Conservation (phyloP, 2,797 vertebrate species). For the Anas acuta region DNA sequence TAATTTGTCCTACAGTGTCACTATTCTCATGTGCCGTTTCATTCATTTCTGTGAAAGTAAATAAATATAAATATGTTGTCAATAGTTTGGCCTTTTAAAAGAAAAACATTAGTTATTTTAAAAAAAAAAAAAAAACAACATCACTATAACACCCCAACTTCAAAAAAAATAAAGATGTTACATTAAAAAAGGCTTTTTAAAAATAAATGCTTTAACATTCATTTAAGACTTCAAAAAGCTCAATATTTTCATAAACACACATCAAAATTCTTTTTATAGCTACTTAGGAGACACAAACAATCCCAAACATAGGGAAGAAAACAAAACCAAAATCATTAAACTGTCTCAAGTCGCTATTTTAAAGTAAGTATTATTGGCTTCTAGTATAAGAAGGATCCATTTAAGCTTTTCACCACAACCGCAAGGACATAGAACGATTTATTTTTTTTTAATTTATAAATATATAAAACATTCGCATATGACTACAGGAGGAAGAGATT, state of each 20-base stretch:
- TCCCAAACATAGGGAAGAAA: neutral
- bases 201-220: neutral
- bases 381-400: neutral
- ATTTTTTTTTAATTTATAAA: neutral
- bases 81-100: neutral
- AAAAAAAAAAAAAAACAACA: neutral
- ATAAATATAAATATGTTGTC: neutral
- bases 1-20: slow-evolving; percentile 94
- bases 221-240: neutral
- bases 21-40: slow-evolving; percentile 89
- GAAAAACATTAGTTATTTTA: neutral
- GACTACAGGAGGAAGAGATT: neutral
- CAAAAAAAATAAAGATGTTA: neutral
- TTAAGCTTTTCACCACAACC: neutral
- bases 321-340: neutral
- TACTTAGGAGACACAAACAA: neutral
- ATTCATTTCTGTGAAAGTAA: slow-evolving; percentile 84
- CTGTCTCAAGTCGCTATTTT: neutral
- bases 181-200: too few species aligned
- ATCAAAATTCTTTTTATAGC: neutral
- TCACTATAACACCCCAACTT: neutral
- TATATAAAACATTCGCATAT: neutral
- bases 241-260: neutral
- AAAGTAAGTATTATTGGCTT: neutral
- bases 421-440: neutral